Evolutionary conservation across 1,140 invertebrate genomes (phyloP), one percentile per base, ranked within the genome.

Genomic region (Drosophila melanica): DNA sequence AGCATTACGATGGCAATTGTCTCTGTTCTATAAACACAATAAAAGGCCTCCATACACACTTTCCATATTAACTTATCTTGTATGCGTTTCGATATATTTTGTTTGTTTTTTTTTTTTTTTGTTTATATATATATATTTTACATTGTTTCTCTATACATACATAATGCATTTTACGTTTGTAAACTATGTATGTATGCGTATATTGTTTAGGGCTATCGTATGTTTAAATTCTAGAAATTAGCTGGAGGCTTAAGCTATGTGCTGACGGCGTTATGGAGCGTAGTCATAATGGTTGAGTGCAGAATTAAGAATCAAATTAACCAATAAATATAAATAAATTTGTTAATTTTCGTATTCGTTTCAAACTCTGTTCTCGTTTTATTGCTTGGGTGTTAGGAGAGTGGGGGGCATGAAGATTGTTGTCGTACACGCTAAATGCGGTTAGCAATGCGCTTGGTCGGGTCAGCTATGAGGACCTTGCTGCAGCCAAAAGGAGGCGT

Each of bases 401-500:
- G 42, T 51, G 42, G 55, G 51, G 68, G 74, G 51, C 4, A 23
- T 23, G 20, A 23, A 23, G 20, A 3, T 23, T 3, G 18, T 23
- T 23, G 20, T 23, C 39, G 44, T 27, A 27, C 27, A 70, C 30
- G 39, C 59, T 75, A 71, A 71, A 71, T 75, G 70, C 62, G 70
- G 62, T 65, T 70, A 75, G 70, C 48, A 77, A 64, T 60, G 58
- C 35, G 60, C 64, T 58, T 48, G 57, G 18, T 81, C 63, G 60
- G 60, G 41, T 42, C 77, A 81, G 82, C 81, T 58, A 60, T 85
- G 81, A 84, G 81, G 81, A 84, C 73, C 51, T 67, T 53, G 14
- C 41, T 42, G 53, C 63, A 67, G 54, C 18, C 54, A 30, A 45
- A 57, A 44, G 37, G 14, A 39, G 62, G 62, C 18, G 47, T 47